Evolutionary conservation across 1,140 invertebrate species (phyloP), one percentile per base, ranked within the genome.

Genomic region (Drosophila navojoa): DNA sequence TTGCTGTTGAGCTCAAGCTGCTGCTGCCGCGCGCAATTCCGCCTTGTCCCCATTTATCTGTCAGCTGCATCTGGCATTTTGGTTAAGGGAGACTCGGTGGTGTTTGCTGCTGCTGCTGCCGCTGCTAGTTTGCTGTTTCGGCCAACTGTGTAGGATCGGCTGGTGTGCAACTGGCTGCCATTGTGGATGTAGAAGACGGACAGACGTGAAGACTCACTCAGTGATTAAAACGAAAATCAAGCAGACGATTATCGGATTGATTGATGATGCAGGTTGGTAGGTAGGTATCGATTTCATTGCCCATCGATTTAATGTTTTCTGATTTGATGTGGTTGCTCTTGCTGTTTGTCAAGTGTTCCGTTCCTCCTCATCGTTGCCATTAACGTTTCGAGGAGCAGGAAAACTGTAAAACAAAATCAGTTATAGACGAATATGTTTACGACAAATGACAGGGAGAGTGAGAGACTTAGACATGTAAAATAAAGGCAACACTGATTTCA

Each of bases 171-270:
- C 69, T 84, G 60, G 71, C 64, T 76, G 81, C 71, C 77, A 68
- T 73, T 75, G 60, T 59, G 63, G 38, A 67, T 82, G 73, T 40
- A 52, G 70, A 72, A 84, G 70, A 90, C 85, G 84, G 85, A 89
- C 85, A 90, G 84, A 89, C 85, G 80, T 85, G 80, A 72, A 89
- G 84, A 89, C 84, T 89, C 84, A 89, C 84, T 90, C 85, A 90
- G 85, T 71, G 45, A 58, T 19, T 53, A 25, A 57, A 62, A 69
- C 59, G 58, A 62, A 70, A 63, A 47, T 49, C 64, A 70, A 25
- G 11, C 25, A 45, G 29, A 50, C 16, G 50, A 55, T 54, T 44
- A 71, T 45, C n/a, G n/a, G 42, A 45, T 57, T 44, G 53, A 61
- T 66, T 42, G 54, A 15, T 57, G 50, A 45, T 59, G 29, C 50